Evolutionary conservation across 1,140 invertebrate genomes (phyloP), one percentile per base, ranked within the genome.

Genomic region (Venustaconcha ellipsiformis): DNA sequence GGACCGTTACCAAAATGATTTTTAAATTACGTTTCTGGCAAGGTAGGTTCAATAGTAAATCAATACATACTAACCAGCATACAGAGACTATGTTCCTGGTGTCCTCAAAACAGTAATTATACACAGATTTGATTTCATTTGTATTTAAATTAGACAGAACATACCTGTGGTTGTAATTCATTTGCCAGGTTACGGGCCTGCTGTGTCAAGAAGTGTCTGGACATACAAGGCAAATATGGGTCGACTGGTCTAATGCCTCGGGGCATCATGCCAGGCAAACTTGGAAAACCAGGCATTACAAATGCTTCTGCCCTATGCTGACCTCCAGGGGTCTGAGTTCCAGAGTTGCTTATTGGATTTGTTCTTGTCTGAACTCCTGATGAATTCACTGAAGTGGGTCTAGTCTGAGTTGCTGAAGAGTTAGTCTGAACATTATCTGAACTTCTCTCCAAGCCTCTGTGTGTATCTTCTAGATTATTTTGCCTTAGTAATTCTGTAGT

Each of bases 201-300:
- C 55, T 79, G 79, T 23, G 80, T 79, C 15, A 84, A 78, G 77
- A 84, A 86, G 72, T 86, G 80, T 72, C 82, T 72, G 18, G 83
- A 69, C 89, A 89, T 70, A 80, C 94, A 95, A 0, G 92, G 92
- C n/a, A 95, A 88, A 79, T 93, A 93, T 11, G 93, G 93, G 90
- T 95, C 94, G 76, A 94, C 75, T 13, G 81, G 73, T 48, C 72
- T 74, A 55, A 79, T 60, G 17, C 68, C 67, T 70, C 57, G 63
- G 23, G 72, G 56, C 30, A 63, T 70, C 59, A 75, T 70, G 59
- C 67, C 74, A 13, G 65, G 48, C 30, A 79, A 60, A 17, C 71
- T 72, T 18, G 71, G 70, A 20, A 78, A 72, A 6, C 80, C 78
- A 13, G 78, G 81, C 62, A 84, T 64, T 63, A 80, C 70, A 70